Evolutionary conservation across 2,797 vertebrate species (phyloP), one percentile per base, ranked within the genome.

Genomic region (Sarcophilus harrisii): DNA sequence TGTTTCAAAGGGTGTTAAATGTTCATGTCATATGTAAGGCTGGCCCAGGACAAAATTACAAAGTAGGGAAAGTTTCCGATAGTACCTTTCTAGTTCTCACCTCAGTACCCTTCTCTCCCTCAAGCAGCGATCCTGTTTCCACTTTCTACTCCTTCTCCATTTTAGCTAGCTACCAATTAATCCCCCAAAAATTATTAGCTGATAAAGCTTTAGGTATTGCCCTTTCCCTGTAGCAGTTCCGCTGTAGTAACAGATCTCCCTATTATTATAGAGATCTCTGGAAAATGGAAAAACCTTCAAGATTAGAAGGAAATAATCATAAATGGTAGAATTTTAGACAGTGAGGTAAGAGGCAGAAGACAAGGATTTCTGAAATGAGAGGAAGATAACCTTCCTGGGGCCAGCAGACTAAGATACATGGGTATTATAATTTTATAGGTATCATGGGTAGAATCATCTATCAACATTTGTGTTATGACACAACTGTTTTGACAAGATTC

Each of bases 371-470:
- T 24, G 49, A 38, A 90, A 1, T 58, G 62, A 16, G 8, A 13
- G 0, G 32, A 66, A n/a, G 30, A 14, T n/a, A 66, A 66, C 38
- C 45, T 45, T 38, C 3, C 57, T 1, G 11, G 3, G 24, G 52
- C 52, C 52, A 52, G 52, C 52, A 52, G 52, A 52, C 52, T 52
- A 52, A 52, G 52, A 45, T 0, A 1, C 0, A 3, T 0, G 0
- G 0, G 73, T 60, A 12, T 13, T 0, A 81, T 24, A 11, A 38
- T 28, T 45, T 81, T 2, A 59, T 14, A 24, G 2, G 21, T 5
- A 57, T 57, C 28, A 57, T 30, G 32, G 29, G 24, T 28, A 49
- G 62, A 2, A 18, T 4, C 29, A 27, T 52, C 52, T 21, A 5
- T 4, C 0, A 18, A 49, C 24, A 18, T 0, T 0, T 73, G 66